Evolutionary conservation across 2,113 vertebrate species (phyloP).

Genomic region (Pelecanoides urinatrix): DNA sequence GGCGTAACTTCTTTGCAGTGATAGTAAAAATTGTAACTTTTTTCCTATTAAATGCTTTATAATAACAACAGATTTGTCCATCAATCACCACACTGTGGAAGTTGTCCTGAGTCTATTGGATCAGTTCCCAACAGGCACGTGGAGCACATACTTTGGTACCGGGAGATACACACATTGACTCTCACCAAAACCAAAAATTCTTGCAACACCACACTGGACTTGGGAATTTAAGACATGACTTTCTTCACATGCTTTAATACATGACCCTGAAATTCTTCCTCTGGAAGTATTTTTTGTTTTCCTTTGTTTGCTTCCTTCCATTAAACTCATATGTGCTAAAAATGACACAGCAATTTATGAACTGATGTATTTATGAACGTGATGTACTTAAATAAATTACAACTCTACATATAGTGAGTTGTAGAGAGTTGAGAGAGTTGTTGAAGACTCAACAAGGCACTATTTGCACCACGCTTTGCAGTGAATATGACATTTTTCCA

Average conservation of each 20-base stretch:
- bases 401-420: background rate
- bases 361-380: background rate
- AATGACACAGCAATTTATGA: background rate
- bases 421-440: background rate
- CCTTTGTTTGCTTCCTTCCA: background rate
- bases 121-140: background rate
- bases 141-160: background rate
- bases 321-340: background rate
- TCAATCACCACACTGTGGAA: background rate
- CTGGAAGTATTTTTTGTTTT: background rate
- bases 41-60: background rate
- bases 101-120: background rate
- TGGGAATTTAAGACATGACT: background rate
- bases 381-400: background rate
- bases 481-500: background rate
- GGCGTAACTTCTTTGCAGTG: background rate
- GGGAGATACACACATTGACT: background rate
- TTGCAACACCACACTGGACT: background rate
- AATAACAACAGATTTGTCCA: background rate
- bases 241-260: background rate
- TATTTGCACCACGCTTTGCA: background rate
- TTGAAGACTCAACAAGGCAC: background rate
- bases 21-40: background rate
- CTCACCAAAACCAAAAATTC: background rate
- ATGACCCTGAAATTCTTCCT: background rate